Evolutionary conservation across 1,140 invertebrate genomes (phyloP), one percentile per base, ranked within the genome.

Genomic region (Ctenoplectra terminalis): DNA sequence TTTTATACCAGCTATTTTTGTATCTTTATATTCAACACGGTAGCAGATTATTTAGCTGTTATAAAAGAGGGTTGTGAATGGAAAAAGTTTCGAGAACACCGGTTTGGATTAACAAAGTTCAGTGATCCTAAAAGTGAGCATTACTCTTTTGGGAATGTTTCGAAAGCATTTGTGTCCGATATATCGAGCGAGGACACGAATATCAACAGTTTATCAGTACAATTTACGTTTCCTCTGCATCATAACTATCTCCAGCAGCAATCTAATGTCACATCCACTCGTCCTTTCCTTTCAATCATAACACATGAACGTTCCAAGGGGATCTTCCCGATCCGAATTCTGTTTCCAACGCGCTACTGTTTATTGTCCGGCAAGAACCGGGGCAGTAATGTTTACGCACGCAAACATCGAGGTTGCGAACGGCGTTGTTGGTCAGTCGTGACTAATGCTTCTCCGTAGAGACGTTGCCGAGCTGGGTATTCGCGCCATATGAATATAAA

Each of bases 391-490:
- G 73, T 66, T 66, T 54, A 43, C 63, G 63, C 13, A n/a, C 29
- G 6, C 9, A 43, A 61, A 61, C 26, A 61, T 61, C 34, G 72
- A 72, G 34, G 46, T 63, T 50, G n/a, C 56, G 26, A 13, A 60
- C 40, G 13, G 67, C 43, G 67, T 72, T 72, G 72, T 72, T 63
- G 76, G 56, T 63, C 46, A 56, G 17, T 54, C n/a, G 54, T 72
- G 76, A 79, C 67, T 61, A 72, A 71, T 72, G 69, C 34, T 63
- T 11, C 67, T 72, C 46, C 76, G 67, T 31, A 72, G 56, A 72
- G 76, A 52, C 48, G 66, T 71, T 60, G 40, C 29, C 76, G 63
- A 13, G 64, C 31, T 61, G 34, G 67, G 29, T 79, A 54, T 73
- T 73, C 70, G 58, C 37, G 34, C 31, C 26, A 29, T 73, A 52